A percentile compares a stretch with the other conserved stretches of the same genome.
These are phyloP conservation scores for Ligdia adustata DNA, from an alignment of 2,888 invertebrate species.

Conservation along the genomic window DNA sequence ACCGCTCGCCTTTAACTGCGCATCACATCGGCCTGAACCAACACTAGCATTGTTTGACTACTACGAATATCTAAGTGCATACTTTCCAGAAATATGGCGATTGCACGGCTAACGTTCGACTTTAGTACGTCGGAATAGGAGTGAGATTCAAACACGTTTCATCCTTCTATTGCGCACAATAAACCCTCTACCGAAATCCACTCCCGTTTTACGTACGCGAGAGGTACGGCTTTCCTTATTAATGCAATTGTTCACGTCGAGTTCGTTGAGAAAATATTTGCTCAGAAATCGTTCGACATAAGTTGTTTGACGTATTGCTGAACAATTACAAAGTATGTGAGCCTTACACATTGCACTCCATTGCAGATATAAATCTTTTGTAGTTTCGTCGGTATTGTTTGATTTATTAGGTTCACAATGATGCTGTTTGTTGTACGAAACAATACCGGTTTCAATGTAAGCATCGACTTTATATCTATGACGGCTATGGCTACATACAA, in stretches of 20 bases:
- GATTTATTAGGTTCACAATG: too few species aligned
- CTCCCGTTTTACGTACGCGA: conserved; percentile 39
- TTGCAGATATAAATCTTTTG: too few species aligned
- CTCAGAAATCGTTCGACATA: conserved; percentile 40
- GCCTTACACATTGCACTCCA: too few species aligned
- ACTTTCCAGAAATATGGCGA: conserved; percentile 54
- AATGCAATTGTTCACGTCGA: conserved; percentile 51
- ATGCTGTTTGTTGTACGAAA: conserved; percentile 10
- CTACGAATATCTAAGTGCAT: conserved; percentile 53
- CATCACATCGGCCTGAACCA: conserved; percentile 66
- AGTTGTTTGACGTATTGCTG: too few species aligned
- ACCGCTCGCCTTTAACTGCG: conserved; percentile 56
- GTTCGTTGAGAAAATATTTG: conserved; percentile 46
- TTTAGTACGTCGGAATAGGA: conserved; percentile 17
- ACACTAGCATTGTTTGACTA: conserved; percentile 69
- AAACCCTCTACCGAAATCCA: conserved; percentile 47
- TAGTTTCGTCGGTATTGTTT: too few species aligned
- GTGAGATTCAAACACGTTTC: conserved; percentile 45
- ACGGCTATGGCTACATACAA: neutral
- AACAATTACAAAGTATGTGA: too few species aligned
- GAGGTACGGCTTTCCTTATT: conserved; percentile 48
- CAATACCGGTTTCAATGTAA: conserved; percentile 5
- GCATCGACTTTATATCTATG: conserved; percentile 1
- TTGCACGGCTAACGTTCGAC: conserved; percentile 37
- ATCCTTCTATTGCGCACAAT: conserved; percentile 37